phyloP scores from a whole-genome alignment of 2,888 invertebrate genomes.

The Chrysopilus asiliformis region DNA sequence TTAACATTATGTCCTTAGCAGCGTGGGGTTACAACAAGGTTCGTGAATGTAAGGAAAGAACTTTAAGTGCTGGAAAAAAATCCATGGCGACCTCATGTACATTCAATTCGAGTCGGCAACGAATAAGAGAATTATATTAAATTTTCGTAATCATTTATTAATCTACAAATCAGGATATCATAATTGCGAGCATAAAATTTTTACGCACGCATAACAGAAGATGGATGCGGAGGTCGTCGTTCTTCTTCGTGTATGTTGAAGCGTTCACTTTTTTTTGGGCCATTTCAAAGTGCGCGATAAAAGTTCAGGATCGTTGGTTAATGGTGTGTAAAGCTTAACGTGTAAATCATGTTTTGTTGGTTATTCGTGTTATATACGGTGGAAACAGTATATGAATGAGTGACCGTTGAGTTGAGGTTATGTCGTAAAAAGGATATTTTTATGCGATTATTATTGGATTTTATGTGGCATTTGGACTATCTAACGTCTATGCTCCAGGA shows the following conservation, averaged over 20 bases:
- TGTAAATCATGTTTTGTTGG: slow-evolving; percentile 8
- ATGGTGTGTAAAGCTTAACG: slow-evolving; percentile 11
- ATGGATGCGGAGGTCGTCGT: not conserved
- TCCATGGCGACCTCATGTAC: too few relatives aligned
- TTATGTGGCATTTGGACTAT: not conserved
- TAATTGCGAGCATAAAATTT: not conserved
- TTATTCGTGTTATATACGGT: too few relatives aligned
- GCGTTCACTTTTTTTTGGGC: not conserved
- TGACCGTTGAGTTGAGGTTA: too few relatives aligned
- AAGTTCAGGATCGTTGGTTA: slow-evolving; percentile 1
- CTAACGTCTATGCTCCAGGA: too few relatives aligned
- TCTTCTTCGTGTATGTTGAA: not conserved
- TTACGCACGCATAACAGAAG: not conserved
- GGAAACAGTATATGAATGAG: too few relatives aligned
- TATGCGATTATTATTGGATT: slow-evolving; percentile 5
- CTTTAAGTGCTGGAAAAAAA: too few relatives aligned
- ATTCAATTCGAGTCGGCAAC: too few relatives aligned
- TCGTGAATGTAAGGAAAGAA: too few relatives aligned
- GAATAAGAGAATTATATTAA: slow-evolving; percentile 4
- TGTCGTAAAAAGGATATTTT: slow-evolving; percentile 1
- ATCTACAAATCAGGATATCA: slow-evolving; percentile 7
- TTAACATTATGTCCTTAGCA: too few relatives aligned
- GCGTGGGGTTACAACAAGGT: too few relatives aligned
- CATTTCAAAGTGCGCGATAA: not conserved
- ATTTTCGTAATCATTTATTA: slow-evolving; percentile 10